A percentile compares a stretch with the other conserved stretches of the same genome.
These are phyloP conservation scores for Bombus pyrosoma DNA, from an alignment of 1,140 invertebrate genomes.

Conservation along the genomic window DNA sequence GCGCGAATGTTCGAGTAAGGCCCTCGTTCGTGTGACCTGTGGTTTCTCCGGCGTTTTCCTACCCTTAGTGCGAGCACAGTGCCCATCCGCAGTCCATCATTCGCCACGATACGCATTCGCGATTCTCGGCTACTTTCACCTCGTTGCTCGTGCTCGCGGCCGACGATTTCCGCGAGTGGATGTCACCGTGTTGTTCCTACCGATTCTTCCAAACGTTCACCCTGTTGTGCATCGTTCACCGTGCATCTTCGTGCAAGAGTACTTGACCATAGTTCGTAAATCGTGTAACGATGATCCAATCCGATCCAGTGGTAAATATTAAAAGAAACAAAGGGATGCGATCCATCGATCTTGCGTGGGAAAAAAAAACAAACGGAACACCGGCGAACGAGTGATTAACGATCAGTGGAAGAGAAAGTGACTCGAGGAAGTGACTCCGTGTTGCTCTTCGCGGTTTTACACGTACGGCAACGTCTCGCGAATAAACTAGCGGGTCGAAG, in stretches of 20 bases:
- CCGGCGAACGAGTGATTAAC: slow-evolving; percentile 42
- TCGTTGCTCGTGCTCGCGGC: background rate
- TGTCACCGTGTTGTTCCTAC: background rate
- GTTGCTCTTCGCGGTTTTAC: slow-evolving; percentile 49
- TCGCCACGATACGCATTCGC: slow-evolving; percentile 57
- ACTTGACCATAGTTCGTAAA: background rate
- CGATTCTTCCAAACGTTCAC: background rate
- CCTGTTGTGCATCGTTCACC: background rate
- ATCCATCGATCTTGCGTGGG: background rate
- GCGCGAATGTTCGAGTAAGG: slow-evolving; percentile 48
- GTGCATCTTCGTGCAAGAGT: background rate
- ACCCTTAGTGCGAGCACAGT: slow-evolving; percentile 71
- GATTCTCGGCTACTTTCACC: slow-evolving; percentile 11
- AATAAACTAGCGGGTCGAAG: slow-evolving; percentile 2
- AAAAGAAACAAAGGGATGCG: background rate
- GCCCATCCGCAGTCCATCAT: slow-evolving; percentile 69
- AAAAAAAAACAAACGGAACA: no score
- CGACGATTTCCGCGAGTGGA: background rate
- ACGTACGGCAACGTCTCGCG: slow-evolving; percentile 53
- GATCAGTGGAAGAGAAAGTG: slow-evolving; percentile 55
- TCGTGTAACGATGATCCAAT: slow-evolving; percentile 6
- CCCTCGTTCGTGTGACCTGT: slow-evolving; percentile 72
- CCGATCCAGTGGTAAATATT: background rate
- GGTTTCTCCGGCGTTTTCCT: slow-evolving; percentile 74
- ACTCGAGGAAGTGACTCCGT: slow-evolving; percentile 54